Evolutionary conservation across 2,797 vertebrate genomes (phyloP), one percentile per base, ranked within the genome.

Genomic region (Sternarchorhynchus goeldii): DNA sequence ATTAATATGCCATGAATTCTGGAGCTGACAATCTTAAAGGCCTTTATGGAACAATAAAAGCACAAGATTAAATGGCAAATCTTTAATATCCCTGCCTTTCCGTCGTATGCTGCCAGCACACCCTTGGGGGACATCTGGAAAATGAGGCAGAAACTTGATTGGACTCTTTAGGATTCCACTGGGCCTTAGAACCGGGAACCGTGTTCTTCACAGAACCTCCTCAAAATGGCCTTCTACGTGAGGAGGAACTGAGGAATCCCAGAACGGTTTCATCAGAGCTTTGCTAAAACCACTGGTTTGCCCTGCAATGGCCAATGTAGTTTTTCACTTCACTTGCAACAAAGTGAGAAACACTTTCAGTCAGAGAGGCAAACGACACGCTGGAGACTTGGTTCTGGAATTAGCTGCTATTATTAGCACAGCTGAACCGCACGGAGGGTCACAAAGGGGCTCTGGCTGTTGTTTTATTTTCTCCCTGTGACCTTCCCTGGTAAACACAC

Each of bases 121-220:
- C 18, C 25, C 32, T 57, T 18, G 20, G 12, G 59, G 31, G 41
- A 63, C 58, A 59, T 63, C n/a, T 67, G 29, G 45, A 69, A 50
- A 53, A 39, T 5, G 50, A 72, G 76, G 65, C 64, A 17, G 58
- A 73, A 73, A 79, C 66, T 32, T 34, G 55, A 66, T 45, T 21
- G 14, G 62, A 59, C 62, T 12, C 25, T 14, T 73, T 7, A 21
- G 31, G 25, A 29, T 73, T 25, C 68, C 69, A 56, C 2, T 20
- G 29, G 53, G 31, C 29, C 56, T 29, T 21, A 39, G 66, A 41
- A 41, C 21, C 39, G 53, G 66, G 21, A 53, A 32, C 29, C 0
- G 16, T 18, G 53, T 56, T 70, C 29, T 70, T 21, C 32, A 4
- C 18, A 56, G 50, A 70, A 70, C 45, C 21, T 55, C 45, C 29